These are phyloP conservation scores for Nycticebus coucang DNA, from an alignment of 2,113 vertebrate genomes.

Conservation along the genomic window DNA sequence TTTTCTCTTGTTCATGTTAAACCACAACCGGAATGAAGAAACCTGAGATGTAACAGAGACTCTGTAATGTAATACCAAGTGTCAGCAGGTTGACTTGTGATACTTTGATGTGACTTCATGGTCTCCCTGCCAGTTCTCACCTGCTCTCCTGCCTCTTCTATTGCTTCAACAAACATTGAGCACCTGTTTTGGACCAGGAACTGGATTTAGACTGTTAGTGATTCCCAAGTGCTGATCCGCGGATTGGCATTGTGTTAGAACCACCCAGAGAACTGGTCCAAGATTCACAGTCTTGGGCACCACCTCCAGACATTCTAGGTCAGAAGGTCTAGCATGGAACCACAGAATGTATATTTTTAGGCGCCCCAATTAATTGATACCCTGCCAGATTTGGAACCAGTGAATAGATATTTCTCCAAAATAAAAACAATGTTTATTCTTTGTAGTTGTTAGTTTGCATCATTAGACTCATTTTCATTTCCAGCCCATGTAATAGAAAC, in stretches of 20 bases:
- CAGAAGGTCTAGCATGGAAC: background rate
- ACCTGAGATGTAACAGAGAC: background rate
- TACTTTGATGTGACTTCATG: background rate
- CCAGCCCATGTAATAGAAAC: background rate
- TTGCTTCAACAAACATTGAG: constrained; percentile 8
- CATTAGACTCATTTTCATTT: constrained; percentile 48
- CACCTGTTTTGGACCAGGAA: background rate
- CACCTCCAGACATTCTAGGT: background rate
- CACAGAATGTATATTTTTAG: background rate
- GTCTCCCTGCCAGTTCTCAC: background rate
- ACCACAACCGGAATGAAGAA: constrained; percentile 13
- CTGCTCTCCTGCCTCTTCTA: background rate
- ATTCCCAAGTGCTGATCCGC: background rate
- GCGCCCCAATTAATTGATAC: background rate
- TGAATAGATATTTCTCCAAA: background rate
- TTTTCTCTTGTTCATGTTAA: constrained; percentile 45
- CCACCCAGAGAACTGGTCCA: constrained; percentile 8
- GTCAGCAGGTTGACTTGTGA: background rate
- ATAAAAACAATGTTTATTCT: constrained; percentile 24
- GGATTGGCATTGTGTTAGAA: background rate
- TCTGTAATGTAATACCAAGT: background rate
- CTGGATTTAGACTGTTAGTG: background rate
- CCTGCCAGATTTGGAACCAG: background rate
- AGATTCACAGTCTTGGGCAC: background rate
- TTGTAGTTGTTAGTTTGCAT: constrained; percentile 11